Evolutionary conservation across 1,140 invertebrate genomes (phyloP).

Genomic region (Ostrea denselamellosa): DNA sequence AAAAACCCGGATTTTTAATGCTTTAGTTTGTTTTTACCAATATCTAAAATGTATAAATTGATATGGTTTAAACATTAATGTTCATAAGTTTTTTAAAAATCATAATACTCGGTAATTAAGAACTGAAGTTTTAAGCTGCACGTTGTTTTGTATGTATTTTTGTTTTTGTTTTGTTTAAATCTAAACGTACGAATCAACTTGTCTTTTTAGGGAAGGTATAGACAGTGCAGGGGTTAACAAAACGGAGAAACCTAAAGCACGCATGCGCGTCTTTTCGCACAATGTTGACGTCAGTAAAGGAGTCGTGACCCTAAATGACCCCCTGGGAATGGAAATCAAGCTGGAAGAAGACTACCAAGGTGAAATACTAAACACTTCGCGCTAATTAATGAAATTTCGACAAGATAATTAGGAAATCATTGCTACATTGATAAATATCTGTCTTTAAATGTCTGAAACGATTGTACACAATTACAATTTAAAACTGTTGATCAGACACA

Average conservation of each 20-base stretch:
- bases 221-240: slow-evolving; percentile 48
- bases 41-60: neutral
- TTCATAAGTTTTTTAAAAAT: too few relatives aligned
- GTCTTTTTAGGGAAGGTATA: slow-evolving; percentile 23
- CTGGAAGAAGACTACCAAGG: slow-evolving; percentile 56
- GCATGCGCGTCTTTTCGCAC: slow-evolving; percentile 50
- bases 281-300: slow-evolving; percentile 21
- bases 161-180: too few relatives aligned
- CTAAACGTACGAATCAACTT: neutral
- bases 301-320: slow-evolving; percentile 52
- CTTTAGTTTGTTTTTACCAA: neutral
- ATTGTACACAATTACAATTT: too few relatives aligned
- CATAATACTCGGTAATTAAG: too few relatives aligned
- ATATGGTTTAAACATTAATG: neutral
- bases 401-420: too few relatives aligned
- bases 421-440: too few relatives aligned
- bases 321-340: slow-evolving; percentile 47
- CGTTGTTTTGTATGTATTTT: neutral
- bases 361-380: neutral
- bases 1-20: neutral
- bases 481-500: too few relatives aligned
- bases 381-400: too few relatives aligned
- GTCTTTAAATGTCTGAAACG: too few relatives aligned
- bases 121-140: neutral
- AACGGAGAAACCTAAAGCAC: slow-evolving; percentile 52